Base-by-base conservation (phyloP, 2,888 invertebrate species). In the Drosophila formosana region DNA sequence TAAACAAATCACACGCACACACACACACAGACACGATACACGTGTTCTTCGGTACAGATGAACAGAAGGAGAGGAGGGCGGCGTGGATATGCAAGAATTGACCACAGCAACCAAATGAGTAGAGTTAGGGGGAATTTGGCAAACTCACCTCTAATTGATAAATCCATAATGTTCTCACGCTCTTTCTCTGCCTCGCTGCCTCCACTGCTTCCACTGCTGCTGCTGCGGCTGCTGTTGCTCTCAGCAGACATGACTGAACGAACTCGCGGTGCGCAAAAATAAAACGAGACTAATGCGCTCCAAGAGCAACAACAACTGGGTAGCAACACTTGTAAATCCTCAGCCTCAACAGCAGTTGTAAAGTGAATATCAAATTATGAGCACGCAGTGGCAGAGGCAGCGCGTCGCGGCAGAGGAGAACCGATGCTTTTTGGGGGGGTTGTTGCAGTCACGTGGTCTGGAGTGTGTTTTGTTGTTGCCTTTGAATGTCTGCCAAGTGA, bases 91-190 rank as follows among this genome's bases (percentile, higher is more conserved):
- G 30, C 28, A 70, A 51, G 32, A 66, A 75, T 60, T 72, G 51
- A 56, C 52, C 37, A 53, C 55, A 62, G 56, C 39, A 50, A 23
- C 49, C 63, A 53, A 67, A 72, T 72, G 85, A 72, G 69, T 65
- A 71, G 57, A 52, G 52, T 56, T 66, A 25, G 5, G 61, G 41
- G 26, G 41, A 0, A 0, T 32, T 6, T 25, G 25, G 7, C 18
- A 55, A 55, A 84, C 91, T 82, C 75, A 90, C 90, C 90, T 90
- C 79, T 89, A 57, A 90, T 83, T 72, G 90, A 90, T 77, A 90
- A 90, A 84, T 90, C 91, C 86, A 90, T 90, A 66, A 90, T 90
- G 58, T 77, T 88, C 66, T 78, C 86, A 68, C 60, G 71, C 57
- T 56, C 69, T 72, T 58, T 66, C 32, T 53, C 13, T 26, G 61